A percentile compares a stretch with the other conserved stretches of the same genome.
Conservation (phyloP, 2,888 invertebrate genomes). For the Meiosimyza platycephala region DNA sequence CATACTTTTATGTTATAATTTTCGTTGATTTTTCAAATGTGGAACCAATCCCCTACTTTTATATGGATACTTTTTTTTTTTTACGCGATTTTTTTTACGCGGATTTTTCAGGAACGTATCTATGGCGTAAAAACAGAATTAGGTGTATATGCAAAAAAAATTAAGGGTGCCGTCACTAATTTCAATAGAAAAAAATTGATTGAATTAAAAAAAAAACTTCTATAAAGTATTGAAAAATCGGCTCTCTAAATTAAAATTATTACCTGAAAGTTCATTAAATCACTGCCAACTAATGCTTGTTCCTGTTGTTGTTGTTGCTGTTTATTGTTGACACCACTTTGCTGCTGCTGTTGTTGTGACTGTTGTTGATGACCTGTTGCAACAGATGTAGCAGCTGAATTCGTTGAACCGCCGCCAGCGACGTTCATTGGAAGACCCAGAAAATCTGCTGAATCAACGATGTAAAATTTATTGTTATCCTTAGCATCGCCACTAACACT, state of each 20-base stretch:
- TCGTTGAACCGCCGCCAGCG: slow-evolving; percentile 47
- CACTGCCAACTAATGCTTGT: slow-evolving; percentile 55
- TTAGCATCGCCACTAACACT: slow-evolving; percentile 50
- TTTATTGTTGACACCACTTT: slow-evolving; percentile 48
- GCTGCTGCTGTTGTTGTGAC: slow-evolving; percentile 39
- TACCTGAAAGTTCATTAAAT: slow-evolving; percentile 64
- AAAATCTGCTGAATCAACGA: slow-evolving; percentile 65
- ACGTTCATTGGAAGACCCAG: slow-evolving; percentile 66
- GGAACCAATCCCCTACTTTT: too few relatives aligned
- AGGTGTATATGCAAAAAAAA: too few relatives aligned
- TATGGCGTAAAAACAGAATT: too few relatives aligned
- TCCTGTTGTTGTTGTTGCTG: slow-evolving; percentile 53
- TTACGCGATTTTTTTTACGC: too few relatives aligned
- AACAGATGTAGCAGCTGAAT: slow-evolving; percentile 43
- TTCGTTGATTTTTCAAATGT: too few relatives aligned
- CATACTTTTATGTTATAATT: too few relatives aligned
- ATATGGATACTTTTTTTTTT: too few relatives aligned
- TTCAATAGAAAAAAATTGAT: too few relatives aligned
- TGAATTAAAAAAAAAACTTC: too few relatives aligned
- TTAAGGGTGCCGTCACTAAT: too few relatives aligned
- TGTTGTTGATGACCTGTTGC: slow-evolving; percentile 43
- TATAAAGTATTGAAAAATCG: too few relatives aligned
- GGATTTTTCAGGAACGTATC: too few relatives aligned
- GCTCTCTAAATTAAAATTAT: not conserved
- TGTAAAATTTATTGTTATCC: slow-evolving; percentile 63